Conservation (phyloP, 1,140 invertebrate species). For the Laupala kohalensis region DNA sequence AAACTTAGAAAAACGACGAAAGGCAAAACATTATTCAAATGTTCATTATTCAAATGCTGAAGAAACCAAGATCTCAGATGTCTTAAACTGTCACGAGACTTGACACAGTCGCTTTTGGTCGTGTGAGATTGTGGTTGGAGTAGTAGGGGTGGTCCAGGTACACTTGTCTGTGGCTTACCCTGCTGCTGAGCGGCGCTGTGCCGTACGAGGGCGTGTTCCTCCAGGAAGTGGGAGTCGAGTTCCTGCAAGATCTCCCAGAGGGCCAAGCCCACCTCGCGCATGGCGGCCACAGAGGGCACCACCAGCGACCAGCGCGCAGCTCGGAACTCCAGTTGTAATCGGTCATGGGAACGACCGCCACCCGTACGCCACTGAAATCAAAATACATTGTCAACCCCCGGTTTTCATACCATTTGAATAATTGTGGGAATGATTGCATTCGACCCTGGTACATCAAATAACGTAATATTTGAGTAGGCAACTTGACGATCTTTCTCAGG, state of each 20-base stretch:
- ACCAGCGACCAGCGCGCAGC: conserved; percentile 44
- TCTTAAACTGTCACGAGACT: no score
- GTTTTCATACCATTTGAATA: no score
- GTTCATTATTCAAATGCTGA: no score
- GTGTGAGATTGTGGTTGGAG: neutral
- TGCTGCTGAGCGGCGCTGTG: conserved; percentile 22
- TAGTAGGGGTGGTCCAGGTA: no score
- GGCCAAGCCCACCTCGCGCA: conserved; percentile 35
- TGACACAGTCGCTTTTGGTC: neutral
- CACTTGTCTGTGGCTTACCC: neutral
- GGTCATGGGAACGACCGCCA: conserved; percentile 47
- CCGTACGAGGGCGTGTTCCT: conserved; percentile 30
- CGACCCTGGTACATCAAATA: no score
- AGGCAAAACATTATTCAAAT: no score
- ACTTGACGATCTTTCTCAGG: no score
- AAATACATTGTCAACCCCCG: no score
- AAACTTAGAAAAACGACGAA: no score
- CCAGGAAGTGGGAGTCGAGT: conserved; percentile 34
- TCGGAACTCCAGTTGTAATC: conserved; percentile 49
- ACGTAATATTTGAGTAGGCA: no score
- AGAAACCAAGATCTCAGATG: no score
- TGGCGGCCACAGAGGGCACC: conserved; percentile 28
- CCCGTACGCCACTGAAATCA: conserved; percentile 49
- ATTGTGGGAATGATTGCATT: no score
- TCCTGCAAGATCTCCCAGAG: conserved; percentile 36